Percentiles rank a stretch among this genome's conserved stretches.
phyloP scores from a whole-genome alignment of 2,888 invertebrate species.

The Melanargia galathea region DNA sequence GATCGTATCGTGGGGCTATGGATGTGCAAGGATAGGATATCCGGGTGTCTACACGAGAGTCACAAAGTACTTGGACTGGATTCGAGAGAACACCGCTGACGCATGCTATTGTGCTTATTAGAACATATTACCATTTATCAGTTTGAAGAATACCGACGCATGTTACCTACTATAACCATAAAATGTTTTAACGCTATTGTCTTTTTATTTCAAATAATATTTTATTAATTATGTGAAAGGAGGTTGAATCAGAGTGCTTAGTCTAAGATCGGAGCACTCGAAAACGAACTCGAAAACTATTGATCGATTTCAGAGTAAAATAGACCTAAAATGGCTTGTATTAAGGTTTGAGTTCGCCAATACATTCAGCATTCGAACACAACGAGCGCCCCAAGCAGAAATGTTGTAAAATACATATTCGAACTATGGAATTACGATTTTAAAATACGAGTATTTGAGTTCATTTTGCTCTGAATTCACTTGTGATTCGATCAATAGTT shows the following conservation, averaged over 20 bases:
- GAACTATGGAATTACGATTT: too few relatives aligned
- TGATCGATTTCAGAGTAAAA: too few relatives aligned
- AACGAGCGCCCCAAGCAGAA: too few relatives aligned
- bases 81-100: constrained; percentile 87
- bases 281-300: too few relatives aligned
- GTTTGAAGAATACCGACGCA: constrained; percentile 18
- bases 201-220: constrained; percentile 2
- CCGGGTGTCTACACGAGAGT: constrained; percentile 93
- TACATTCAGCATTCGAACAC: too few relatives aligned
- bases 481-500: too few relatives aligned
- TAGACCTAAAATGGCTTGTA: too few relatives aligned
- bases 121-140: constrained; percentile 3
- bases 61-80: constrained; percentile 92
- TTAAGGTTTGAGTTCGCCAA: too few relatives aligned
- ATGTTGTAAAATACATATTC: too few relatives aligned
- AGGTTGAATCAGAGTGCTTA: not conserved
- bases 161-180: constrained; percentile 18
- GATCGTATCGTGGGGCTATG: constrained; percentile 94
- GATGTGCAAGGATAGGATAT: constrained; percentile 91
- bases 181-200: not conserved
- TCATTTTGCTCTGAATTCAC: too few relatives aligned
- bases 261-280: too few relatives aligned
- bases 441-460: too few relatives aligned
- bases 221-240: not conserved
- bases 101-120: constrained; percentile 90